Evolutionary conservation across 2,888 invertebrate species (phyloP), one percentile per base, ranked within the genome.

Genomic region (Biston betularia): DNA sequence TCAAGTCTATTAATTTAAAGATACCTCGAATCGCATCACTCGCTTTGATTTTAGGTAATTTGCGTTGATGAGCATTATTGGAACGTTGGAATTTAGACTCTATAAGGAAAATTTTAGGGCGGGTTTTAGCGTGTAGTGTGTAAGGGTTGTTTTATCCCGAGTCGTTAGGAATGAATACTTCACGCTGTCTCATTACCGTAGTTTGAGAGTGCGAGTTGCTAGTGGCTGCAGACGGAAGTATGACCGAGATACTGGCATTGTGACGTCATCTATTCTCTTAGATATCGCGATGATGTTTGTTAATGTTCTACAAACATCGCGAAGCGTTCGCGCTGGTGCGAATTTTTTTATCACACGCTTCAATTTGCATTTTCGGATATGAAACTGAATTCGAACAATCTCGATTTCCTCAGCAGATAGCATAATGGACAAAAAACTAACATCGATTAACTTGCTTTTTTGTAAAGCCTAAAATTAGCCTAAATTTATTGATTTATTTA

Each of bases 161-260:
- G 77, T 79, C 77, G 76, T 79, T 77, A 76, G 68, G 74, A 74
- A 75, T 75, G 81, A 79, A 74, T 70, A 76, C 80, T 79, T 77
- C 79, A 77, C 75, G 79, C 72, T 76, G 78, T 78, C 82, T 84
- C 83, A 83, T 84, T 82, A 83, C 79, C 72, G 75, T 78, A 75
- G 76, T 80, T 79, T 72, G 75, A 77, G 75, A 77, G 75, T 75
- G 79, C 79, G 76, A 54, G 73, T 73, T 73, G 60, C 73, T 77
- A 77, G 69, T 70, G 63, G 44, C 58, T 66, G 69, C 48, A 57
- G 71, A 64, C 71, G 70, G 75, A 75, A 77, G 74, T 78, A 66
- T 72, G 72, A 65, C 76, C 74, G 77, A 79, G 76, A 75, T 77
- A 74, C 73, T 70, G 73, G 75, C 75, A 80, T 80, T 78, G 79